Conservation (phyloP, 2,113 vertebrate genomes). For the Sander lucioperca region DNA sequence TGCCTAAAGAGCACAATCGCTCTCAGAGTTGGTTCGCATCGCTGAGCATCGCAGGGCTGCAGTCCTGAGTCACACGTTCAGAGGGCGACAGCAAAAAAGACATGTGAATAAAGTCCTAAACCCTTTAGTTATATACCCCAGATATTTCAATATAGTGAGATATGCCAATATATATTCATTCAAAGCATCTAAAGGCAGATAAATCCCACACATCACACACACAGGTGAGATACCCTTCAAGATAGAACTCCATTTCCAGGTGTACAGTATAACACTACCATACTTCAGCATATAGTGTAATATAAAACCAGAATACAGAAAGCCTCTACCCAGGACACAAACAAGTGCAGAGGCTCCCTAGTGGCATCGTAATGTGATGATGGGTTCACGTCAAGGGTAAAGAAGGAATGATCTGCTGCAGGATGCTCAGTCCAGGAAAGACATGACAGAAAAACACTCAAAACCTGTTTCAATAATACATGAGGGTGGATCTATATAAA, state of each 20-base stretch:
- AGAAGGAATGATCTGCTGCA: conserved; percentile 19
- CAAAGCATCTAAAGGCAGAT: neutral
- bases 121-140: neutral
- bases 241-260: neutral
- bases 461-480: conserved; percentile 46
- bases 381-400: conserved; percentile 60
- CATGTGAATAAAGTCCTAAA: neutral
- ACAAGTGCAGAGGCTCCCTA: conserved; percentile 17
- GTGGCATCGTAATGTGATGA: conserved; percentile 47
- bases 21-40: conserved; percentile 22
- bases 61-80: conserved; percentile 36
- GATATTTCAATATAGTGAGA: too few species aligned
- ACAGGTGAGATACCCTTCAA: neutral
- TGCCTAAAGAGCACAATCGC: conserved; percentile 40
- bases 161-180: neutral
- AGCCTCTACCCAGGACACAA: conserved; percentile 6
- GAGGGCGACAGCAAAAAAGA: conserved; percentile 11
- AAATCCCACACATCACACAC: neutral
- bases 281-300: neutral
- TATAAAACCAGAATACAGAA: conserved; percentile 6
- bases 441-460: conserved; percentile 20
- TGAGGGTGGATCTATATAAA: conserved; percentile 5
- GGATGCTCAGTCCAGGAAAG: conserved; percentile 19
- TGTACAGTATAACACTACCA: neutral
- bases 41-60: conserved; percentile 23